A percentile compares a stretch with the other conserved stretches of the same genome.
Evolutionary conservation across 2,888 invertebrate genomes (phyloP).

Genomic region (Pilophorus perplexus): DNA sequence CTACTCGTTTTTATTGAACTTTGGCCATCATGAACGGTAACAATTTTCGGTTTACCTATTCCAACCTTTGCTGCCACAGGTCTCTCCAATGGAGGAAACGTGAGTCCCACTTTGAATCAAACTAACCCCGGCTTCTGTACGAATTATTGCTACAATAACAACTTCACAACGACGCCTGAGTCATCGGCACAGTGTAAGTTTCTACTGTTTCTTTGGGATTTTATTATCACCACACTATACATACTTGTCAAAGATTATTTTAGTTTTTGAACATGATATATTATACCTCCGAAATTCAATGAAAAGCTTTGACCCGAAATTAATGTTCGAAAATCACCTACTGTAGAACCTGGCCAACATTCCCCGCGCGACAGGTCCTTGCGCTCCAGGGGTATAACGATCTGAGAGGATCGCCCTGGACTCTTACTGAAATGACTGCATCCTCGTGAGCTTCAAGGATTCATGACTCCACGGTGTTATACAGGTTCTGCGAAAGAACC

Average conservation of each 20-base stretch:
- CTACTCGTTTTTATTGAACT: background rate
- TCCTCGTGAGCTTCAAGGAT: too few relatives aligned
- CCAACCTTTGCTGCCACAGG: constrained; percentile 1
- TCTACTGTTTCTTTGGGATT: too few relatives aligned
- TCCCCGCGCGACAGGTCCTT: too few relatives aligned
- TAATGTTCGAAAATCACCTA: too few relatives aligned
- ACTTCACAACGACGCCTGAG: constrained; percentile 23
- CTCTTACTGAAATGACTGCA: too few relatives aligned
- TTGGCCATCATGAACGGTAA: background rate
- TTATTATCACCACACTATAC: background rate
- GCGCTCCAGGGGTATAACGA: too few relatives aligned
- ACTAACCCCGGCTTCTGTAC: constrained; percentile 19
- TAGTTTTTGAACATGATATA: background rate
- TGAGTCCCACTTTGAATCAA: constrained; percentile 23
- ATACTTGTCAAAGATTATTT: background rate
- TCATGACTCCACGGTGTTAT: too few relatives aligned
- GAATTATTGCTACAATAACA: constrained; percentile 29
- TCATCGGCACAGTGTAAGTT: background rate
- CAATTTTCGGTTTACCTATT: background rate
- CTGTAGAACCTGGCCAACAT: too few relatives aligned
- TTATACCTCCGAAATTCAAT: too few relatives aligned
- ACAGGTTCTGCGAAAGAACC: too few relatives aligned
- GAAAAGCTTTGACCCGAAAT: too few relatives aligned
- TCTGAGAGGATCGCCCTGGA: too few relatives aligned
- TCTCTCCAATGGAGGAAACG: constrained; percentile 14